Percentiles rank a stretch among this genome's conserved stretches.
These are phyloP conservation scores for Sthenelais limicola DNA, from an alignment of 2,888 invertebrate genomes.

Conservation along the genomic window DNA sequence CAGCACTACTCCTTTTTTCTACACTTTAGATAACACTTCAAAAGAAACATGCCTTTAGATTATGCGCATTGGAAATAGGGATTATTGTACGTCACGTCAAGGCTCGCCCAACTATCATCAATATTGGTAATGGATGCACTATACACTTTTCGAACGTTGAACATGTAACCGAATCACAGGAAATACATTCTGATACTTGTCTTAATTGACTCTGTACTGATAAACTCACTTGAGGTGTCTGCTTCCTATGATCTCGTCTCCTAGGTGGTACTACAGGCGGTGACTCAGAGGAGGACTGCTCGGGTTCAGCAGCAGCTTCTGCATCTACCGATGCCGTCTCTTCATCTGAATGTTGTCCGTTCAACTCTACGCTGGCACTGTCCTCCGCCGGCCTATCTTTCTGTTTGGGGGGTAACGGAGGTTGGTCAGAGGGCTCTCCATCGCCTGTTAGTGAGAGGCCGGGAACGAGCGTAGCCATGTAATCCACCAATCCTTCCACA, in stretches of 20 bases:
- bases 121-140: no score
- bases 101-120: no score
- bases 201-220: no score
- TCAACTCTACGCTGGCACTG: conserved; percentile 54
- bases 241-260: conserved; percentile 37
- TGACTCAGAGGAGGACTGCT: neutral
- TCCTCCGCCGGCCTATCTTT: conserved; percentile 50
- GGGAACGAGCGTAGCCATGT: conserved; percentile 63
- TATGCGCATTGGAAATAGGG: no score
- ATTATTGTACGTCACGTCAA: no score
- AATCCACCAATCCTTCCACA: conserved; percentile 61
- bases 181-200: no score
- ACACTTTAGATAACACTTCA: no score
- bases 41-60: no score
- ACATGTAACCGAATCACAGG: no score
- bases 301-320: neutral
- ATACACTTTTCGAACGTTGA: no score
- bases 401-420: conserved; percentile 62
- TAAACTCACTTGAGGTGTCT: conserved; percentile 40
- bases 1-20: no score
- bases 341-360: conserved; percentile 28
- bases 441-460: conserved; percentile 42
- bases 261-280: conserved; percentile 43
- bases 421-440: no score
- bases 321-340: neutral